Evolutionary conservation across 2,113 vertebrate genomes (phyloP), one percentile per base, ranked within the genome.

Genomic region (Planiliza haematocheilus): DNA sequence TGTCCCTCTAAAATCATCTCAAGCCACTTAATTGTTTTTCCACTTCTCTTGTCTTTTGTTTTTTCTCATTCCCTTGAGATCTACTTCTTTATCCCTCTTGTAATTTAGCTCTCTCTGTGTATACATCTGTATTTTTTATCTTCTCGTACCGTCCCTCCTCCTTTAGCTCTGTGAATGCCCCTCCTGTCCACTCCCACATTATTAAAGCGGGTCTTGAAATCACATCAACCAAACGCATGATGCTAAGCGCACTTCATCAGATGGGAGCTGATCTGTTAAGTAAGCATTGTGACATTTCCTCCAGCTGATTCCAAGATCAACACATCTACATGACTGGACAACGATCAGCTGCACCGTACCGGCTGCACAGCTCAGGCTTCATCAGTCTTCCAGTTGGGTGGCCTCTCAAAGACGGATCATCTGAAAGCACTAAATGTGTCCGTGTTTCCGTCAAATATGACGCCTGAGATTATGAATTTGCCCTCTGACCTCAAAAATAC

Each of bases 151-250:
- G 10, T 65, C 52, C 6, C 38, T 43, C 38, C 60, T 66, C 9
- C 20, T 64, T 13, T 24, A 10, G 36, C 55, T 75, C 39, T 41
- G 6, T 55, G 51, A 53, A 67, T 10, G 34, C 68, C 49, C 57
- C 9, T 11, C 65, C 17, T 42, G 43, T 75, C 46, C 20, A 45
- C 67, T 51, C 57, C 1, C 51, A 61, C 62, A 34, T 74, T 71
- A 58, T 70, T 56, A 55, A 77, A 85, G 50, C 4, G n/a, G 36
- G 14, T 62, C 74, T 66, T 73, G 56, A 74, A 85, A 78, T 81
- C 45, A 60, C 67, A 81, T 70, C 65, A 52, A 78, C 51, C 51
- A 20, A 6, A 53, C 38, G 20, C 58, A 77, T 30, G 42, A 69
- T 70, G 24, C 37, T 58, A 7, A 16, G 60, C 43, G 59, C 53